These are phyloP conservation scores for Aphrocallistes beatrix DNA, from an alignment of 37 sponge, comb jelly and placozoan species.

Conservation along the genomic window DNA sequence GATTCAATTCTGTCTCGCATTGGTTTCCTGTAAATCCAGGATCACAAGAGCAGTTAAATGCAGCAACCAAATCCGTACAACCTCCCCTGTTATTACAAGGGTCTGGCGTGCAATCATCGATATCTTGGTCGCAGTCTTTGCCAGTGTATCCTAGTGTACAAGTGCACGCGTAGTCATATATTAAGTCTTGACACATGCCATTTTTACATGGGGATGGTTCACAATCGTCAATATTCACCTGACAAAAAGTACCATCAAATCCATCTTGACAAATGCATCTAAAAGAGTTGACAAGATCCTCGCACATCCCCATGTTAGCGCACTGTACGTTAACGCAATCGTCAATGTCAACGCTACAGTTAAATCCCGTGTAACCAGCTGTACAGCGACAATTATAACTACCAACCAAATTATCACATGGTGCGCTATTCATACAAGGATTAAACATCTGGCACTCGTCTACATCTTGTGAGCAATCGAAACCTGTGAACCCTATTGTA, in stretches of 20 bases:
- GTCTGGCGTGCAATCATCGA: not conserved
- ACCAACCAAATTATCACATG: not conserved
- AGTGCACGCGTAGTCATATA: not conserved
- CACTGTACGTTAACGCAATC: not conserved
- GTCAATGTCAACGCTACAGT: not conserved
- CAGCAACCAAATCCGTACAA: conserved; percentile 18
- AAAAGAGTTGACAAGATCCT: not conserved
- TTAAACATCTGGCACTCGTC: not conserved
- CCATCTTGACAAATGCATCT: conserved; percentile 20
- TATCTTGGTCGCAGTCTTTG: not conserved
- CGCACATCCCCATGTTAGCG: conserved; percentile 17
- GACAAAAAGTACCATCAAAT: not conserved
- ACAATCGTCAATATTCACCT: conserved; percentile 25
- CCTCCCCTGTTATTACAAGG: conserved; percentile 29
- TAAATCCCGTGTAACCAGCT: conserved; percentile 17
- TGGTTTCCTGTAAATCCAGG: conserved; percentile 25
- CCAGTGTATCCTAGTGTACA: not conserved
- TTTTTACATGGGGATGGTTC: conserved; percentile 31
- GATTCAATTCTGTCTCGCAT: conserved; percentile 23
- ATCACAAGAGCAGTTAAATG: conserved; percentile 16
- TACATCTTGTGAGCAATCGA: not conserved
- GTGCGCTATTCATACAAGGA: not conserved
- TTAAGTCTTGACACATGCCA: conserved; percentile 14
- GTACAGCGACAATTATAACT: conserved; percentile 12
- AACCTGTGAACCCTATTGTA: not conserved